Evolutionary conservation across 2,888 invertebrate genomes (phyloP).

Genomic region (Lacanobia wlatinum): DNA sequence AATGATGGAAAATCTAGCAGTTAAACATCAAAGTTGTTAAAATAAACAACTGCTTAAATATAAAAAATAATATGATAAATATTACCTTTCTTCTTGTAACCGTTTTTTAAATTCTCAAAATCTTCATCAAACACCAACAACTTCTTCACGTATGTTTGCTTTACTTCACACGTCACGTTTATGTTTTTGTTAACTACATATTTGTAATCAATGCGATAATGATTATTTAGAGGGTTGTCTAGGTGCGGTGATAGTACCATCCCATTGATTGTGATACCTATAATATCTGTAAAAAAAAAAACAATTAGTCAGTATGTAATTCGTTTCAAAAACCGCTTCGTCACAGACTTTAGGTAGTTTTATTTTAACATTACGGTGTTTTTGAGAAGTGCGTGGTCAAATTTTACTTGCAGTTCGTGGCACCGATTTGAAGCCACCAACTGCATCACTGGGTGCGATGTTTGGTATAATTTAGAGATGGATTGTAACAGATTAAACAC

Average conservation of each 20-base stretch:
- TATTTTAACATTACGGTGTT: no score
- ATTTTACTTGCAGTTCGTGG: no score
- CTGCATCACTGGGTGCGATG: no score
- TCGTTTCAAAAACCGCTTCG: no score
- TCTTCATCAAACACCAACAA: not conserved
- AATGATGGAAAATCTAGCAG: no score
- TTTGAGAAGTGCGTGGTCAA: no score
- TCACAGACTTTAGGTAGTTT: no score
- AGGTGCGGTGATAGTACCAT: constrained; percentile 17
- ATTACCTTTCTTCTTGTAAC: not conserved
- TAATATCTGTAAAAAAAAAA: not conserved
- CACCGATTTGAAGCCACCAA: no score
- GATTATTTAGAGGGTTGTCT: fast-evolving
- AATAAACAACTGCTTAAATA: no score
- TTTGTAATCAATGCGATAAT: not conserved
- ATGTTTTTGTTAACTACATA: fast-evolving
- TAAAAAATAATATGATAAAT: not conserved
- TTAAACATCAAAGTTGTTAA: no score
- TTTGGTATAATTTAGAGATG: no score
- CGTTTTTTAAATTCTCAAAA: fast-evolving
- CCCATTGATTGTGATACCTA: constrained; percentile 27
- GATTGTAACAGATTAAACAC: no score
- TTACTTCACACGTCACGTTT: constrained; percentile 5
- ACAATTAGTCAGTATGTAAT: not conserved
- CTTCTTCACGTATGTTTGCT: fast-evolving